These are phyloP conservation scores for Trisateles emortualis DNA, from an alignment of 2,888 invertebrate genomes.

Conservation along the genomic window DNA sequence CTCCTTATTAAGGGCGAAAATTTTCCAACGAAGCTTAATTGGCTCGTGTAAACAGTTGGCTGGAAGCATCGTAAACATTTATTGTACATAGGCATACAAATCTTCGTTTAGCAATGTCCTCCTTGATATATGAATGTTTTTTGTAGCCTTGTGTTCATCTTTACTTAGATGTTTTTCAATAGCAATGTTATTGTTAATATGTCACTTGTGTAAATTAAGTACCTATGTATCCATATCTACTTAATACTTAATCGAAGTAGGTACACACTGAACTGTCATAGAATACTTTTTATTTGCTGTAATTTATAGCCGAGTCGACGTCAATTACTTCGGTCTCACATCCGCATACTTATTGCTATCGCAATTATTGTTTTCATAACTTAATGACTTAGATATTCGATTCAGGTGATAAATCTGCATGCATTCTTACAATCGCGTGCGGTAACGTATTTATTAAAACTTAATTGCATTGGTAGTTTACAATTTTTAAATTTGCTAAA, in stretches of 20 bases:
- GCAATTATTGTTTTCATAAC: conserved; percentile 37
- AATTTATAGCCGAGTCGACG: conserved; percentile 43
- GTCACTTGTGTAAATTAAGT: conserved; percentile 26
- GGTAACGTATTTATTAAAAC: conserved; percentile 8
- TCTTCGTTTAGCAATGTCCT: conserved; percentile 23
- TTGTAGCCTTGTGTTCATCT: conserved; percentile 7
- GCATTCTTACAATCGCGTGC: not conserved
- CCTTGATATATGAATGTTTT: conserved; percentile 14
- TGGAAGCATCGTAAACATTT: conserved; percentile 33
- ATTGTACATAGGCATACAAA: conserved; percentile 25
- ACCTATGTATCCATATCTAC: conserved; percentile 34
- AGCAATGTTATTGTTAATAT: conserved; percentile 24
- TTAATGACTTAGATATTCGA: conserved; percentile 30
- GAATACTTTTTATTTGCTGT: conserved; percentile 54
- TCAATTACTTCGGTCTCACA: conserved; percentile 46
- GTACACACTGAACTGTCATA: conserved; percentile 33
- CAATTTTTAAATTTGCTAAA: not conserved
- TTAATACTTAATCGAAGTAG: conserved; percentile 43
- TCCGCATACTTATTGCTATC: conserved; percentile 47
- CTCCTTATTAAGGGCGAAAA: conserved; percentile 58
- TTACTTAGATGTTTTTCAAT: conserved; percentile 7
- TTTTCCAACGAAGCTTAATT: conserved; percentile 66
- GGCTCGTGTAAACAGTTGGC: conserved; percentile 46
- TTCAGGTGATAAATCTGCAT: conserved; percentile 27
- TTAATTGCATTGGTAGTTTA: not conserved